These are phyloP conservation scores for Leptobrachium ailaonicum DNA, from an alignment of 2,113 vertebrate genomes.

Conservation along the genomic window DNA sequence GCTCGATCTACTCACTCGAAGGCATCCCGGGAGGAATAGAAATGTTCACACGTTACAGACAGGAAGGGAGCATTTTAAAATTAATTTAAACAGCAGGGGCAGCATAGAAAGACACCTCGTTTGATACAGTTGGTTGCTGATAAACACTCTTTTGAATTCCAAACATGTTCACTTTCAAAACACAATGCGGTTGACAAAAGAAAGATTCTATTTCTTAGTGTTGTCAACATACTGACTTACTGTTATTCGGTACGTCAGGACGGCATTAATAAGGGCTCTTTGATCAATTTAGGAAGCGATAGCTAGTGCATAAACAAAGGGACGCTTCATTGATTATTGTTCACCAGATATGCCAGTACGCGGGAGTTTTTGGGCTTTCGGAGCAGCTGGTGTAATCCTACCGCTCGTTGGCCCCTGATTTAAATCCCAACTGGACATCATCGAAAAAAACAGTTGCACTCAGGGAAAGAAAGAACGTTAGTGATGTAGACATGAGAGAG, in stretches of 20 bases:
- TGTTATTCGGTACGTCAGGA: slow-evolving; percentile 43
- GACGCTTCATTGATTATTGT: slow-evolving; percentile 16
- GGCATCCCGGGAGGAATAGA: slow-evolving; percentile 61
- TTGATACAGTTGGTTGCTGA: slow-evolving; percentile 59
- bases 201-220: slow-evolving; percentile 52
- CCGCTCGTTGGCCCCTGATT: slow-evolving; percentile 5
- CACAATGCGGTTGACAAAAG: slow-evolving; percentile 56
- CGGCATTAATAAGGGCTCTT: slow-evolving; percentile 43
- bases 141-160: slow-evolving; percentile 57
- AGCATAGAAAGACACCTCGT: slow-evolving; percentile 58
- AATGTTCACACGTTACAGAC: slow-evolving; percentile 62
- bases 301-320: slow-evolving; percentile 48
- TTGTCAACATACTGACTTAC: slow-evolving; percentile 51
- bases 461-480: slow-evolving; percentile 64
- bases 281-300: slow-evolving; percentile 51
- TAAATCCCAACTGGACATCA: slow-evolving; percentile 50
- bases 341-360: background rate
- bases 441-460: slow-evolving; percentile 69
- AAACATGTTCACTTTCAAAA: slow-evolving; percentile 58
- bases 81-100: slow-evolving; percentile 70
- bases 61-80: slow-evolving; percentile 61
- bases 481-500: slow-evolving; percentile 47
- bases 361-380: background rate
- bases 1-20: slow-evolving; percentile 60
- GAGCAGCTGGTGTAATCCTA: background rate